phyloP scores from a whole-genome alignment of 2,113 vertebrate species.

The Onychostruthus taczanowskii region DNA sequence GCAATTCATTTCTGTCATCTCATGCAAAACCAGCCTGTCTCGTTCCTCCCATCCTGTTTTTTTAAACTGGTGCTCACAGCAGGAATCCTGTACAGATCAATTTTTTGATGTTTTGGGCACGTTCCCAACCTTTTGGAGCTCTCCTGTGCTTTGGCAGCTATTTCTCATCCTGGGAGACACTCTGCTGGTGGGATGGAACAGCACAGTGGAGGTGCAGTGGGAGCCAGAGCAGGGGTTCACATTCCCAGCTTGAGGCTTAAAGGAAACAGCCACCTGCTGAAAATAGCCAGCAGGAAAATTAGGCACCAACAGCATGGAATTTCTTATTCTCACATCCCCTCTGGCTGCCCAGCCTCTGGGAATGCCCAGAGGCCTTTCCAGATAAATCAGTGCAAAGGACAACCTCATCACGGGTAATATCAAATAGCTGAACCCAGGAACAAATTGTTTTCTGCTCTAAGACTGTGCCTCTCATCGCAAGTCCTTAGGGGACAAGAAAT shows the following conservation, averaged over 20 bases:
- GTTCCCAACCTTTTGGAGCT: neutral
- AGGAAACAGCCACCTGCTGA: neutral
- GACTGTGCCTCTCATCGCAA: neutral
- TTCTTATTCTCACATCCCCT: neutral
- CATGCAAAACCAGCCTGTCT: neutral
- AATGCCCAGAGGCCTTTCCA: neutral
- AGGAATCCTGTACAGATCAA: neutral
- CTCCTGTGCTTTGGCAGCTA: neutral
- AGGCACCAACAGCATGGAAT: neutral
- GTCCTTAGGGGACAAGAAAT: neutral
- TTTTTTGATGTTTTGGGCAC: neutral
- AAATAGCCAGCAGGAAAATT: neutral
- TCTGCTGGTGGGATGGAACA: slow-evolving; percentile 32
- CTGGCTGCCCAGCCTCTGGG: neutral
- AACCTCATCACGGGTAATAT: neutral
- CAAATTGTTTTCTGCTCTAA: neutral
- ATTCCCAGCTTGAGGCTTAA: neutral
- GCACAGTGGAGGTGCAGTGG: neutral
- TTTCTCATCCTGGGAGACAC: slow-evolving; percentile 47
- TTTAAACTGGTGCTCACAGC: neutral
- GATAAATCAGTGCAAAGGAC: neutral
- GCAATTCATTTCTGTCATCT: neutral
- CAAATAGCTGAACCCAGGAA: neutral
- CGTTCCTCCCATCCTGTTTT: neutral
- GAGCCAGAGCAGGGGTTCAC: neutral